Conservation (phyloP, 2,888 invertebrate genomes). For the Bimastos eiseni region DNA sequence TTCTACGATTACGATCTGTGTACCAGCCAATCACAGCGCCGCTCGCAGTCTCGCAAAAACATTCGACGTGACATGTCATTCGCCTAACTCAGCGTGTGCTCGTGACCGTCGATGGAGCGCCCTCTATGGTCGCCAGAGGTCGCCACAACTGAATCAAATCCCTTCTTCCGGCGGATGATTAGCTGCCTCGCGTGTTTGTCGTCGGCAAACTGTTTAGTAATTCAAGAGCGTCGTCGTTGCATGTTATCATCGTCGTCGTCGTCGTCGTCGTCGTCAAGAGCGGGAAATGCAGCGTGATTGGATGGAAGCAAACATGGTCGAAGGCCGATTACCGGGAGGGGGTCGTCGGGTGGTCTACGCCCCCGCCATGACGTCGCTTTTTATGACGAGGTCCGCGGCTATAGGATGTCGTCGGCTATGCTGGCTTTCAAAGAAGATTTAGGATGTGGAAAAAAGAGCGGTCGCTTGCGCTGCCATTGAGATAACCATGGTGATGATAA, state of each 20-base stretch:
- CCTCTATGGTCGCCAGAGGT: background rate
- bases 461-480: no score
- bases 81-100: background rate
- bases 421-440: no score
- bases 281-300: background rate
- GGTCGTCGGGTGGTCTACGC: no score
- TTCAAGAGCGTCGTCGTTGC: background rate
- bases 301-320: background rate
- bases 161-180: background rate
- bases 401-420: no score
- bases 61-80: background rate
- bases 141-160: background rate
- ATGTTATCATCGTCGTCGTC: background rate
- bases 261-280: background rate
- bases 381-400: background rate
- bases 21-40: no score
- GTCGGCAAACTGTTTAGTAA: conserved; percentile 3
- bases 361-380: background rate
- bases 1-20: background rate
- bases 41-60: background rate
- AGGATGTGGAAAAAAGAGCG: no score
- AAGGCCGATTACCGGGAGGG: background rate
- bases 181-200: background rate
- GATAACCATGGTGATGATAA: no score
- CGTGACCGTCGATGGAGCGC: background rate